A percentile compares a stretch with the other conserved stretches of the same genome.
Conservation (phyloP, 2,888 invertebrate species). For the Cistogaster globosa region DNA sequence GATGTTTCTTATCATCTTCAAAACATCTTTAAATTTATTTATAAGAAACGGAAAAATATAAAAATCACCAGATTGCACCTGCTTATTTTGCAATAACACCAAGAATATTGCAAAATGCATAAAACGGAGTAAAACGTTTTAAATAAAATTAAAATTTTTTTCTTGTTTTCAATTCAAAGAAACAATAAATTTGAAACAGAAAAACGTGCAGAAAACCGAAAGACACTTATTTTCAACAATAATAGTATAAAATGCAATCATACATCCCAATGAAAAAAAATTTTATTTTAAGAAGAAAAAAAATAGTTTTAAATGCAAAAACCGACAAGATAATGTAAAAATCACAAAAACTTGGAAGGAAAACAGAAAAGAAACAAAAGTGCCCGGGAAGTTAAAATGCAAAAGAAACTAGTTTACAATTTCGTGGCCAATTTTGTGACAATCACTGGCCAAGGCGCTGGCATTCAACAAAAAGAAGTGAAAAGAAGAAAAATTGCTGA, state of each 20-base stretch:
- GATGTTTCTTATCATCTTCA: conserved; percentile 42
- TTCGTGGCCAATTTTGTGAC: conserved; percentile 71
- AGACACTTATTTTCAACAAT: conserved; percentile 43
- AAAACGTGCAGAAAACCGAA: conserved; percentile 52
- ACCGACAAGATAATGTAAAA: conserved; percentile 37
- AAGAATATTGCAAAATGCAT: conserved; percentile 24
- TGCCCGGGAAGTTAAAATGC: conserved; percentile 28
- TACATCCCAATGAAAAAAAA: background rate
- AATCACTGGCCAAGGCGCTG: conserved; percentile 61
- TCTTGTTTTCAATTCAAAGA: conserved; percentile 48
- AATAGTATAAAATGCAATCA: conserved; percentile 26
- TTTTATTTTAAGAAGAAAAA: conserved; percentile 12
- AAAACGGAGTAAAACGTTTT: conserved; percentile 48
- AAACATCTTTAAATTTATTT: conserved; percentile 51
- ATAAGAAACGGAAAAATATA: conserved; percentile 7
- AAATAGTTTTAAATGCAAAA: conserved; percentile 52
- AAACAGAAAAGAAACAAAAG: conserved; percentile 29
- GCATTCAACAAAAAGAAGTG: background rate
- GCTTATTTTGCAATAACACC: conserved; percentile 36
- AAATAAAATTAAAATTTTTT: conserved; percentile 44
- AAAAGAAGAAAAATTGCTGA: conserved; percentile 35
- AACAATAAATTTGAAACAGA: conserved; percentile 60
- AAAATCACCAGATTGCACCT: conserved; percentile 58
- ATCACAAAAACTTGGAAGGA: background rate
- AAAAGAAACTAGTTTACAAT: conserved; percentile 67